Conservation (phyloP, 2,113 vertebrate genomes). For the Myotis yumanensis region DNA sequence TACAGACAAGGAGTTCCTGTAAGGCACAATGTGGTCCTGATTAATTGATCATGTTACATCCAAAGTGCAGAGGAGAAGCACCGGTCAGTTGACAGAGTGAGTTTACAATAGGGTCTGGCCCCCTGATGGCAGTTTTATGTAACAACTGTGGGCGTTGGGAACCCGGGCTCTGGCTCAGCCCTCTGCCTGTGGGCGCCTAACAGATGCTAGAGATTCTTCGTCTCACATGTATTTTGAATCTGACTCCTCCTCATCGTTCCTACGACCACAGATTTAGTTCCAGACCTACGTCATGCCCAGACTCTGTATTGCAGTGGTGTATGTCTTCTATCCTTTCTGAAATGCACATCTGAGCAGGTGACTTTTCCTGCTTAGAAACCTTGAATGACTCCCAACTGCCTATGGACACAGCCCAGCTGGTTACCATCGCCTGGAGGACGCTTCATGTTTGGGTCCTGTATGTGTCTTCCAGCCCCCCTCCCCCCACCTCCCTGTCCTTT, state of each 20-base stretch:
- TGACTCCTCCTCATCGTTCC: neutral
- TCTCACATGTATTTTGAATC: neutral
- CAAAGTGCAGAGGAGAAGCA: slow-evolving; percentile 16
- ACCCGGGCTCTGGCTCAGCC: neutral
- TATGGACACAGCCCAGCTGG: neutral
- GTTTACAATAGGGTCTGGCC: neutral
- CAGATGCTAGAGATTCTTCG: neutral
- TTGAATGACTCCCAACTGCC: neutral
- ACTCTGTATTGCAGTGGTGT: neutral
- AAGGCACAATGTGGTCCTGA: slow-evolving; percentile 53
- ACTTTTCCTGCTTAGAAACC: neutral
- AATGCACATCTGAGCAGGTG: neutral
- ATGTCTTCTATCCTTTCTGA: neutral
- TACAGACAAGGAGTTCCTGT: neutral
- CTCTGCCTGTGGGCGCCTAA: neutral
- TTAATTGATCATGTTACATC: slow-evolving; percentile 31
- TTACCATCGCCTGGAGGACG: neutral
- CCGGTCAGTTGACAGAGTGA: rapidly evolving
- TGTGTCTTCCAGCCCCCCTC: neutral
- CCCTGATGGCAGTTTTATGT: neutral
- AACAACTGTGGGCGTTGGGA: neutral
- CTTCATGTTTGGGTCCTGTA: neutral
- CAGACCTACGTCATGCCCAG: neutral
- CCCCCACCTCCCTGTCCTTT: neutral
- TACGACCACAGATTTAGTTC: neutral